Percentiles rank a stretch among this genome's conserved stretches.
Evolutionary conservation across 2,797 vertebrate genomes (phyloP).

Genomic region (Petrocephalus schoutedeni): DNA sequence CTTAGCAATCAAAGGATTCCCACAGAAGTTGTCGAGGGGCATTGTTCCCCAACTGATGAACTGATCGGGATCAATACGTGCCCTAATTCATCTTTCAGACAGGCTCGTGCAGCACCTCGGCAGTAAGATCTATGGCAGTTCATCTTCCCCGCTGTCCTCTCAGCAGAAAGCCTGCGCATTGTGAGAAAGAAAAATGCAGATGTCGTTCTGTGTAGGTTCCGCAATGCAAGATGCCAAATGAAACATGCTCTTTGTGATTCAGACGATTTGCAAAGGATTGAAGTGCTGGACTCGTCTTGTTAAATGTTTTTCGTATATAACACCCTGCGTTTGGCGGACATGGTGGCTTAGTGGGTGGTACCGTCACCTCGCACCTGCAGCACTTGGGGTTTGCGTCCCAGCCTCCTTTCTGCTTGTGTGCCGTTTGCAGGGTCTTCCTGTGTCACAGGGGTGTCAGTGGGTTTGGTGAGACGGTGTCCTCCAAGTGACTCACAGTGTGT

Average conservation of each 20-base stretch:
- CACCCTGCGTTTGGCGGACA: neutral
- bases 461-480: neutral
- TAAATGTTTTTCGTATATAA: neutral
- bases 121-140: neutral
- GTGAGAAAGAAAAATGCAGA: neutral
- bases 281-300: neutral
- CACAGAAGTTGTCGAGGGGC: slow-evolving; percentile 28
- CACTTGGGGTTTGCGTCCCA: neutral
- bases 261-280: neutral
- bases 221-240: neutral
- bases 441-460: neutral
- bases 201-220: neutral
- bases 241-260: neutral
- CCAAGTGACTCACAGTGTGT: neutral
- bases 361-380: neutral
- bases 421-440: neutral
- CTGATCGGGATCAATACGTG: slow-evolving; percentile 50
- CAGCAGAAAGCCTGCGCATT: neutral
- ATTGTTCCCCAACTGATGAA: slow-evolving; percentile 39
- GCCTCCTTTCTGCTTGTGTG: neutral
- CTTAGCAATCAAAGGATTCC: slow-evolving; percentile 25
- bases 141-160: slow-evolving; percentile 7
- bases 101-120: neutral
- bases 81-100: slow-evolving; percentile 25
- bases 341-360: neutral